These are phyloP conservation scores for Limonius californicus DNA, from an alignment of 1,140 invertebrate genomes.

Conservation along the genomic window DNA sequence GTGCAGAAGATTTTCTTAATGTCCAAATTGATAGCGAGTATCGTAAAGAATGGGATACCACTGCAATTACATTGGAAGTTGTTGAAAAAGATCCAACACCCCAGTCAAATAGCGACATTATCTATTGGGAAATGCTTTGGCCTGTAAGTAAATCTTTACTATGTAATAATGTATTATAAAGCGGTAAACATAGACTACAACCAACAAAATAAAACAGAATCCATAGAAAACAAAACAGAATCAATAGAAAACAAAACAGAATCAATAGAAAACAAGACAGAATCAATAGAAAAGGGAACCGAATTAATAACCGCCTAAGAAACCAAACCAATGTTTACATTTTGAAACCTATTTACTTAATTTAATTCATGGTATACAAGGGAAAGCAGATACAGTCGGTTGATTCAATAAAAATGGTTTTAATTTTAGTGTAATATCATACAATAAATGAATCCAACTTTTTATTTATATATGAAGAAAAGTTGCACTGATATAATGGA, in stretches of 20 bases:
- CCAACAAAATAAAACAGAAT: no score
- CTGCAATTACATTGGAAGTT: slow-evolving; percentile 65
- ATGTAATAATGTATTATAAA: not conserved
- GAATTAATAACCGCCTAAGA: not conserved
- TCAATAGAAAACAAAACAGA: no score
- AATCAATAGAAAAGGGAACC: not conserved
- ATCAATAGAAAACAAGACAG: no score
- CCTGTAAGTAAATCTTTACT: slow-evolving; percentile 65
- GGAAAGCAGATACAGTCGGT: no score
- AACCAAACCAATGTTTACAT: not conserved
- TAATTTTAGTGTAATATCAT: no score
- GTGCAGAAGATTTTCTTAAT: slow-evolving; percentile 73
- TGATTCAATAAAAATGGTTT: no score
- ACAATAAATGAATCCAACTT: no score
- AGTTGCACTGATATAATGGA: no score
- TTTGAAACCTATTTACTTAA: no score
- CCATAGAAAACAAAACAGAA: no score
- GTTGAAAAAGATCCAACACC: slow-evolving; percentile 60
- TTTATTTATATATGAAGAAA: no score
- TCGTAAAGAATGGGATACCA: slow-evolving; percentile 74
- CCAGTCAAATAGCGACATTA: slow-evolving; percentile 61
- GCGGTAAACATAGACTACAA: not conserved
- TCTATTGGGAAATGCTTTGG: slow-evolving; percentile 88
- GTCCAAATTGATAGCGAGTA: slow-evolving; percentile 78
- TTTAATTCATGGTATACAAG: no score